Evolutionary conservation across 2,113 vertebrate genomes (phyloP).

Genomic region (Beaufortia kweichowensis): DNA sequence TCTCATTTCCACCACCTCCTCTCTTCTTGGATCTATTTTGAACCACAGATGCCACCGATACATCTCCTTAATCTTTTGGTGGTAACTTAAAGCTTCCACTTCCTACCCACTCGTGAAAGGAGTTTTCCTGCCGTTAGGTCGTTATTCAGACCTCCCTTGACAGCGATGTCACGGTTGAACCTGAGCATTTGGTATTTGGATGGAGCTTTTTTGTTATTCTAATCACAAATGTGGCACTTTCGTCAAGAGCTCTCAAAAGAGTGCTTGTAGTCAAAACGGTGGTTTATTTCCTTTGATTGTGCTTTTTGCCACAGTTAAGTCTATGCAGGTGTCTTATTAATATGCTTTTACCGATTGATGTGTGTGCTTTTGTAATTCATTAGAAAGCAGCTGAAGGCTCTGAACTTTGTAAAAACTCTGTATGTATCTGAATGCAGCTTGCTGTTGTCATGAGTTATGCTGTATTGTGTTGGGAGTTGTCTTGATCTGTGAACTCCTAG

Average conservation of each 20-base stretch:
- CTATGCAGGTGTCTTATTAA: neutral
- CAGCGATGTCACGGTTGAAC: neutral
- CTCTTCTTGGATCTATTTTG: constrained; percentile 26
- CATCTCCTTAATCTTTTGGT: neutral
- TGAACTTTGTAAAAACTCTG: neutral
- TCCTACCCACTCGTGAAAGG: constrained; percentile 2
- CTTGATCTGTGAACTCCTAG: neutral
- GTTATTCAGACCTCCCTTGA: constrained; percentile 15
- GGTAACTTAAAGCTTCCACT: constrained; percentile 18
- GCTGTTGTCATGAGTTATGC: neutral
- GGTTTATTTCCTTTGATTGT: neutral
- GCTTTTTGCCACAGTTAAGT: neutral
- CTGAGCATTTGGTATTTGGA: too few relatives aligned
- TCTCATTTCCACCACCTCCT: constrained; percentile 21
- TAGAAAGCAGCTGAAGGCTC: neutral
- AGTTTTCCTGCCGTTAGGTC: neutral
- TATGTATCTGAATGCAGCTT: neutral
- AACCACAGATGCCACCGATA: neutral
- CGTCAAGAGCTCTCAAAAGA: neutral
- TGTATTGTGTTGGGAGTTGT: constrained; percentile 17
- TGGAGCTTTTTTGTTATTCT: neutral
- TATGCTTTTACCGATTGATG: too few relatives aligned
- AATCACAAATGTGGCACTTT: neutral
- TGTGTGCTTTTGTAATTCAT: neutral
- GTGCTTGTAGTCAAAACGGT: neutral